Base-by-base conservation (phyloP, 2,888 invertebrate species). In the Lycocerus yunnanus region DNA sequence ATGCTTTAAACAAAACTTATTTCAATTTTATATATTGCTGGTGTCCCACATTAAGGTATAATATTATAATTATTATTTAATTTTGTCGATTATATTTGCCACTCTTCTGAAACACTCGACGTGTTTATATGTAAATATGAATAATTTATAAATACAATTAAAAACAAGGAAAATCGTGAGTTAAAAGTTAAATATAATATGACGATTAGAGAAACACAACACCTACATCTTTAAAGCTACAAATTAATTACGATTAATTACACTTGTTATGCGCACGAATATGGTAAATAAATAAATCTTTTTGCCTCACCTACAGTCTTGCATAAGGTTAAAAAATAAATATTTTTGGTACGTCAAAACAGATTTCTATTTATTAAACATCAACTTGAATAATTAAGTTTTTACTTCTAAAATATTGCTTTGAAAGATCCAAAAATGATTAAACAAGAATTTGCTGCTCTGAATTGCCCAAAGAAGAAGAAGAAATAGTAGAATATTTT, bases 211-310 rank as follows among this genome's bases (percentile, higher is more conserved):
- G 43, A 43, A 43, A 43, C n/a, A 43, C n/a, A 16, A 66, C 66
- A 21, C 67, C 67, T 43, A 24, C 27, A n/a, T 67, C 27, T 43
- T 14, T 10, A 67, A 27, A 43, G 20, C 16, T 15, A 13, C 20
- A 16, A 21, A 59, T 58, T 68, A 68, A 58, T 68, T 58, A 68
- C 58, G 18, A 59, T 68, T n/a, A 59, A 59, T 68, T 20, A 15
- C 20, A 20, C 20, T 59, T 58, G 58, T 68, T 58, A 20, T 16
- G 16, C n/a, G 58, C 68, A 68, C 68, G 68, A 68, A 59, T 21
- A 58, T 68, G 59, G 58, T 59, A 68, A 18, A 27, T 59, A 68
- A 59, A 68, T 59, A 68, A 68, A 68, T 59, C 18, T 14, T 2
- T 24, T 16, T 59, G 59, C 18, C 58, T 68, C 68, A 68, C 68